Base-by-base conservation (phyloP, 2,113 vertebrate genomes). In the Telmatochromis bifrenatus region DNA sequence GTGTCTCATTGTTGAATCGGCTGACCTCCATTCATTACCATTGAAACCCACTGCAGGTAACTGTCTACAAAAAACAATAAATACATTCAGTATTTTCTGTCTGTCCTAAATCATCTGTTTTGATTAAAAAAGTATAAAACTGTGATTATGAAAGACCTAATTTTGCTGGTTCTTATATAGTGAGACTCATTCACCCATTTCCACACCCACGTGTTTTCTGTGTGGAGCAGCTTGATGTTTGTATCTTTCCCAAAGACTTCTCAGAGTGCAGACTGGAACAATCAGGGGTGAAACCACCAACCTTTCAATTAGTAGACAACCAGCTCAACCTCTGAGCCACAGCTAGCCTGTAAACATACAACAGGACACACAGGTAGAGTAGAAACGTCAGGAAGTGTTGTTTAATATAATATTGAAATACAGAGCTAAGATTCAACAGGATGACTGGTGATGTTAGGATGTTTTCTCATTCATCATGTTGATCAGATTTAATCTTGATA, bases 341-440 rank as follows among this genome's bases (percentile, higher is more conserved):
- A 51, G 49, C 0, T 51, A 51, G 2, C 49, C 17, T 0, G 0
- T 0, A 51, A n/a, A 9, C 49, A 51, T 51, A 0, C 49, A 51
- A 51, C 49, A n/a, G 49, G 49, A 51, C 49, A 19, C 17, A 51
- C 49, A 51, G 37, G 37, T 37, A 37, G 49, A 51, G 0, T 51
- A 9, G 49, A 51, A 51, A 51, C 1, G 8, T 51, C 17, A n/a
- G 49, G 49, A 51, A 51, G 49, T 51, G 49, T 51, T 51, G 49
- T 51, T 51, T 51, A 51, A 51, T 51, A 51, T 51, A 51, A n/a
- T n/a, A n/a, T 51, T 51, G 17, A 51, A 51, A 51, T n/a, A 51
- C 8, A 51, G 49, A 51, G 8, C 49, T 51, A 0, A 2, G 17
- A 0, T 51, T 9, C 49, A 51, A 51, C 49, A 51, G 49, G 47